Evolutionary conservation across 2,113 vertebrate genomes (phyloP).

Genomic region (Pholis gunnellus): DNA sequence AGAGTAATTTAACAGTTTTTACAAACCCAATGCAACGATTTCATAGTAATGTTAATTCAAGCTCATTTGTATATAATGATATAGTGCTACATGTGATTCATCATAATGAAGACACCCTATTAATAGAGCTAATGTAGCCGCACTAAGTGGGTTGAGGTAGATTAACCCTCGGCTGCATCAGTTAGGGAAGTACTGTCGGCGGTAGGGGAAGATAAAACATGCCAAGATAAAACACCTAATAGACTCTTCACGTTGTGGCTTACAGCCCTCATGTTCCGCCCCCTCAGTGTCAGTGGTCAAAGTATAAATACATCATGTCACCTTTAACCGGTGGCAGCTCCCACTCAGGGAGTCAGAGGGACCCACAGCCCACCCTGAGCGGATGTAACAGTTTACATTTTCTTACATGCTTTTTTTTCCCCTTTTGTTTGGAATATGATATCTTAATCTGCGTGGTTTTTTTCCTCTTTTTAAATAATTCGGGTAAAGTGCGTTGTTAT

Average conservation of each 20-base stretch:
- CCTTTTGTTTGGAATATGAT: neutral
- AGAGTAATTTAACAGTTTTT: no score
- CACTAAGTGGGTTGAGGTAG: neutral
- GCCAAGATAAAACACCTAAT: neutral
- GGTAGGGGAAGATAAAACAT: neutral
- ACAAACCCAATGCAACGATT: neutral
- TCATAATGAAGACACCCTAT: neutral
- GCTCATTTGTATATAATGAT: neutral
- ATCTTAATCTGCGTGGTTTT: neutral
- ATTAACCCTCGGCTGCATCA: neutral
- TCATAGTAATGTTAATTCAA: neutral
- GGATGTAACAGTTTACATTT: slow-evolving; percentile 36
- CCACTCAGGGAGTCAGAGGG: slow-evolving; percentile 73
- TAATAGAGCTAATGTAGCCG: neutral
- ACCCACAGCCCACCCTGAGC: slow-evolving; percentile 43
- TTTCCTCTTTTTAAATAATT: neutral
- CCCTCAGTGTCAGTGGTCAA: slow-evolving; percentile 64
- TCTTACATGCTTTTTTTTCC: neutral
- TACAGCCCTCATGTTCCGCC: slow-evolving; percentile 40
- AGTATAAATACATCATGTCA: slow-evolving; percentile 78
- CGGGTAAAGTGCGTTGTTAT: neutral
- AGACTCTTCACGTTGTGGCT: neutral
- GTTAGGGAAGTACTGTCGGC: neutral
- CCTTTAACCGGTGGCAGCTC: slow-evolving; percentile 73
- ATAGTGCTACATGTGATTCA: neutral